These are phyloP conservation scores for Lerema accius DNA, from an alignment of 1,140 invertebrate genomes.

Conservation along the genomic window DNA sequence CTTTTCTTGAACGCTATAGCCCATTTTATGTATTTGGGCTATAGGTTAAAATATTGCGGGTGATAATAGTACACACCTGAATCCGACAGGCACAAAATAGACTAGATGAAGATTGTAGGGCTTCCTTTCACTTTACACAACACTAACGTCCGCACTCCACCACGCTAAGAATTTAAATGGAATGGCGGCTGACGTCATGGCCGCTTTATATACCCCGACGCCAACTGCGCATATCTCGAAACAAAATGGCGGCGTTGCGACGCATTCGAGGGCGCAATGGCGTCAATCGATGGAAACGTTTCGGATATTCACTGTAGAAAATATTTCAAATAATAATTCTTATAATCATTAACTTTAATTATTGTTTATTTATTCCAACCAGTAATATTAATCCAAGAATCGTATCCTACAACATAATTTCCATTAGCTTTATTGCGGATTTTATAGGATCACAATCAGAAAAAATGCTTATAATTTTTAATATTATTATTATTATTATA, in stretches of 20 bases:
- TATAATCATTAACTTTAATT: too few relatives aligned
- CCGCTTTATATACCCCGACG: slow-evolving; percentile 61
- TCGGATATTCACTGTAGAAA: slow-evolving; percentile 23
- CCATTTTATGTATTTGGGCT: slow-evolving; percentile 57
- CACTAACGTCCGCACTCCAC: slow-evolving; percentile 59
- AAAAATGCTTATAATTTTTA: too few relatives aligned
- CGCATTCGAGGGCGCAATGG: slow-evolving; percentile 30
- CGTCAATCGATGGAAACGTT: slow-evolving; percentile 19
- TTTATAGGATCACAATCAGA: too few relatives aligned
- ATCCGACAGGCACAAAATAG: slow-evolving; percentile 69
- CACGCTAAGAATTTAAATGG: slow-evolving; percentile 50
- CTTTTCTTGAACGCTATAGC: slow-evolving; percentile 72
- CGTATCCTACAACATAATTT: too few relatives aligned
- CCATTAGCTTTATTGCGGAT: too few relatives aligned
- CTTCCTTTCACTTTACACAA: slow-evolving; percentile 62
- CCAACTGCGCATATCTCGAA: slow-evolving; percentile 62
- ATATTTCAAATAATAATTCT: slow-evolving; percentile 2
- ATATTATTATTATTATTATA: too few relatives aligned
- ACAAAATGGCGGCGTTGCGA: slow-evolving; percentile 66
- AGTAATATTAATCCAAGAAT: too few relatives aligned
- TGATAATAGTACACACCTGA: slow-evolving; percentile 78
- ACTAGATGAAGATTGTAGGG: slow-evolving; percentile 50
- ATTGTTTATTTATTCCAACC: too few relatives aligned
- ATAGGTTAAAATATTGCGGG: slow-evolving; percentile 58
- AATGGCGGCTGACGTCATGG: slow-evolving; percentile 61